Evolutionary conservation across 2,113 vertebrate species (phyloP).

Genomic region (Rostratula benghalensis): DNA sequence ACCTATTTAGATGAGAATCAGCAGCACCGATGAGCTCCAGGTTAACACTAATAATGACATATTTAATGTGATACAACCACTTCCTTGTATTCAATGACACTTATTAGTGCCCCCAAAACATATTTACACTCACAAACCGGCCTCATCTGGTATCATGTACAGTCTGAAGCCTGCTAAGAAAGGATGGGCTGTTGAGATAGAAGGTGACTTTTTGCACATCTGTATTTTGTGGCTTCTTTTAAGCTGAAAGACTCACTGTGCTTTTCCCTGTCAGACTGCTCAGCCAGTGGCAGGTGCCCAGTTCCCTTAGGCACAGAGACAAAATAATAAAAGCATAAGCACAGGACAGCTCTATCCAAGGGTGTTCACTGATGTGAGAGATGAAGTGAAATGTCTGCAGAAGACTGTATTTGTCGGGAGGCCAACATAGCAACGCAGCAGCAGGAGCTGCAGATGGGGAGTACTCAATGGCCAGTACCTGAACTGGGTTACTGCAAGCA

Average conservation of each 20-base stretch:
- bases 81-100: neutral
- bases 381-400: neutral
- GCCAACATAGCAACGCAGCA: neutral
- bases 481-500: neutral
- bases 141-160: neutral
- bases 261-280: neutral
- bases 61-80: neutral
- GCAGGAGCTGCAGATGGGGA: neutral
- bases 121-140: neutral
- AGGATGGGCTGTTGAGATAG: neutral
- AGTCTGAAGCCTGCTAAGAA: fast-evolving
- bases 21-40: neutral
- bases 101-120: neutral
- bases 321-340: neutral
- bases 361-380: neutral
- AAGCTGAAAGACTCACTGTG: neutral
- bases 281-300: neutral
- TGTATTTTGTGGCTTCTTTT: neutral
- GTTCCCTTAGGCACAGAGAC: neutral
- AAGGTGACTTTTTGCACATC: neutral
- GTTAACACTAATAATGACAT: neutral
- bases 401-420: neutral
- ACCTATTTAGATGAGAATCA: neutral
- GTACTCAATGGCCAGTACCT: neutral
- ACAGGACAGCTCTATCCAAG: neutral